Evolutionary conservation across 2,797 vertebrate genomes (phyloP), one percentile per base, ranked within the genome.

Genomic region (Rhinella marina): DNA sequence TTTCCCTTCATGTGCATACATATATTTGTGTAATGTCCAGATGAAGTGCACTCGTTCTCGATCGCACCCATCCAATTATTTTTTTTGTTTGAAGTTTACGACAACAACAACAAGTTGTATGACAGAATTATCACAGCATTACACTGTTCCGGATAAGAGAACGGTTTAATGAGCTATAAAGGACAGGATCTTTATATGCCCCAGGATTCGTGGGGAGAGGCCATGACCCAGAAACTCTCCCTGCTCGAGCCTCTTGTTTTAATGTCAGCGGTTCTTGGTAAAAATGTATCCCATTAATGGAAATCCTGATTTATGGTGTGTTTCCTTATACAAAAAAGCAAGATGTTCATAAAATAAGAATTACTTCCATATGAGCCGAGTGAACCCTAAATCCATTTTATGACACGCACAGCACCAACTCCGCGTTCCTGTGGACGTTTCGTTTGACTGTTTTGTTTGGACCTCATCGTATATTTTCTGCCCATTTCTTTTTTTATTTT

Each of bases 271-370:
- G 80, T 89, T 89, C 84, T 89, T 73, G 84, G 84, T 89, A 89
- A 89, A 89, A 89, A 89, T 86, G 80, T 89, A 89, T 89, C 84
- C 84, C 84, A 82, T 89, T 89, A 89, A 89, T 89, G 88, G 88
- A 86, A 89, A 86, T 89, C 84, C 88, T 89, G 88, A 89, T 89
- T 89, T 89, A 89, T 89, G 84, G 84, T 81, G 84, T 89, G 88
- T 86, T 89, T 89, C 84, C 88, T 89, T 79, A 79, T 89, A 83
- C 88, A 89, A 89, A 80, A 89, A 79, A 86, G 88, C 88, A 89
- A 89, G 84, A 89, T 89, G 88, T 89, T 89, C 88, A 89, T 89
- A 89, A 89, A 89, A 88, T 57, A 66, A 21, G 72, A 89, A 89
- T 89, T 86, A 66, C 84, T 89, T 89, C 88, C 88, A 89, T 89